Evolutionary conservation across 2,888 invertebrate species (phyloP).

Genomic region (Lasioglossum oenotherae): DNA sequence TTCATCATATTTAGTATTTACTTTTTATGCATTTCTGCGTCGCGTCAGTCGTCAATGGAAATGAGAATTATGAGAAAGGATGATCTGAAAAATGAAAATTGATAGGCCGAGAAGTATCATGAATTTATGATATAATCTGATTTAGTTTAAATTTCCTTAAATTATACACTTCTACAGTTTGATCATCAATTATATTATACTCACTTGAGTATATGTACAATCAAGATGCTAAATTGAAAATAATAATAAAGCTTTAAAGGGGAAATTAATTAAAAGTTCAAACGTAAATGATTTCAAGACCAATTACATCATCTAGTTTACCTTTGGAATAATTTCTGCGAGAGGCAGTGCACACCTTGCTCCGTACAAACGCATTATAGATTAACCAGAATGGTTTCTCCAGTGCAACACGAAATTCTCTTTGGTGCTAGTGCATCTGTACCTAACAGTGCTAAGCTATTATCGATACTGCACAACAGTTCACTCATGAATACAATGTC

Average conservation of each 20-base stretch:
- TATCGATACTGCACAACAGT: not conserved
- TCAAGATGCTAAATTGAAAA: not conserved
- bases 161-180: not conserved
- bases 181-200: not conserved
- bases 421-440: slow-evolving; percentile 40
- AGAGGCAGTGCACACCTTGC: not conserved
- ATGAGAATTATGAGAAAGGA: not conserved
- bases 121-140: not conserved
- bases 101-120: not conserved
- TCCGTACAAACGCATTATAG: slow-evolving; percentile 29
- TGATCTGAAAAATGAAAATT: not conserved
- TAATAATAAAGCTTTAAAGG: not conserved
- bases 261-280: not conserved
- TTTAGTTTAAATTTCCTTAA: not conserved
- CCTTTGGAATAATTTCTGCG: not conserved
- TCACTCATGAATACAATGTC: not conserved
- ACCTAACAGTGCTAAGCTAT: slow-evolving; percentile 22
- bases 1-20: not conserved
- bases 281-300: not conserved
- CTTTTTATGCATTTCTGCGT: not conserved
- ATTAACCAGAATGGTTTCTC: slow-evolving; percentile 11
- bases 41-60: not conserved
- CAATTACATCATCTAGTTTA: not conserved
- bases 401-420: slow-evolving; percentile 20
- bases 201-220: not conserved